Evolutionary conservation across 1,140 invertebrate genomes (phyloP).

Genomic region (Amyelois transitella): DNA sequence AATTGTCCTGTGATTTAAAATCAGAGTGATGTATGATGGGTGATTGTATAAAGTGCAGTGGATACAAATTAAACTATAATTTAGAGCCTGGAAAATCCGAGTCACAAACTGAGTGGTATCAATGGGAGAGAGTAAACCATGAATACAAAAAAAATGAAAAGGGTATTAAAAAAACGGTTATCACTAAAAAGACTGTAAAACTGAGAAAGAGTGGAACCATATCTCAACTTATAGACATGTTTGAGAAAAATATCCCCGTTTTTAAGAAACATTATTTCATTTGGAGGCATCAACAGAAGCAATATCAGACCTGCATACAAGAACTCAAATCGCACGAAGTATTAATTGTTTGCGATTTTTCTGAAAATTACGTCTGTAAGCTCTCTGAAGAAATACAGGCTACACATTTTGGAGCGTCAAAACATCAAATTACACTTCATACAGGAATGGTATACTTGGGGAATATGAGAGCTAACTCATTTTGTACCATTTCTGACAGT

Average conservation of each 20-base stretch:
- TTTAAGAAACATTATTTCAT: constrained; percentile 18
- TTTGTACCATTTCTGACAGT: constrained; percentile 15
- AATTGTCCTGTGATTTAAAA: neutral
- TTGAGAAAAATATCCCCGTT: constrained; percentile 5
- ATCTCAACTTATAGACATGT: constrained; percentile 2
- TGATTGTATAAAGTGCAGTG: too few relatives aligned
- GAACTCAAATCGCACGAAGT: constrained; percentile 13
- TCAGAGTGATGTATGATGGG: too few relatives aligned
- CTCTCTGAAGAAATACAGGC: constrained; percentile 8
- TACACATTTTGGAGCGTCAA: constrained; percentile 19
- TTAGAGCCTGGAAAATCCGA: too few relatives aligned
- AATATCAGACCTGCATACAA: constrained; percentile 13
- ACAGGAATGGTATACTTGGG: constrained; percentile 11
- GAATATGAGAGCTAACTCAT: constrained; percentile 13
- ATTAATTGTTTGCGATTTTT: constrained; percentile 13
- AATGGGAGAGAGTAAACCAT: too few relatives aligned
- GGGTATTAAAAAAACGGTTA: too few relatives aligned
- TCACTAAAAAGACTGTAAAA: constrained; percentile 10
- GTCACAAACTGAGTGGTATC: too few relatives aligned
- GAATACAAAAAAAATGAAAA: too few relatives aligned
- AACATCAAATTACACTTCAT: constrained; percentile 17
- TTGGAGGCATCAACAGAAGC: constrained; percentile 11
- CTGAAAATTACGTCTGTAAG: constrained; percentile 19
- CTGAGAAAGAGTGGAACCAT: constrained; percentile 6
- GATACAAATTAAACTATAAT: too few relatives aligned